Evolutionary conservation across 2,797 vertebrate species (phyloP).

Genomic region (Eurystomus glaucurus): DNA sequence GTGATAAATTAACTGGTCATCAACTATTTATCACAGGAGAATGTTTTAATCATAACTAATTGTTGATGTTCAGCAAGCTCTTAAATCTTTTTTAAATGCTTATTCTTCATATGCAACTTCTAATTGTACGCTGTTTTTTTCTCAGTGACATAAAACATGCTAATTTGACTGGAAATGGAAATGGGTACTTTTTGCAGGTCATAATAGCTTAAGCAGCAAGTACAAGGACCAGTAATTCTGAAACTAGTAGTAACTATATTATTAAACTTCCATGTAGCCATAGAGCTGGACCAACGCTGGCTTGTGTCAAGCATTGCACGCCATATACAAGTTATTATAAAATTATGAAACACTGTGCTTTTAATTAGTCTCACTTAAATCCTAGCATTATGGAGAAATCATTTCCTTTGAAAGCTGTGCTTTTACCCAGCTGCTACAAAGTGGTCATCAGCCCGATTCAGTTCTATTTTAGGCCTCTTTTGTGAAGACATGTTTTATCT

Average conservation of each 20-base stretch:
- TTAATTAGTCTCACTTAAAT: neutral
- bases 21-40: neutral
- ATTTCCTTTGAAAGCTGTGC: neutral
- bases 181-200: neutral
- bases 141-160: neutral
- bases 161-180: neutral
- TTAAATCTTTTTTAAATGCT: neutral
- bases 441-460: neutral
- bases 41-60: neutral
- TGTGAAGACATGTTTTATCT: neutral
- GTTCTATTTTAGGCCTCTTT: neutral
- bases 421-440: neutral
- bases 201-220: neutral
- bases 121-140: neutral
- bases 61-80: neutral
- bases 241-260: neutral
- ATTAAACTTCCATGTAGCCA: accelerated
- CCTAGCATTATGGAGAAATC: accelerated
- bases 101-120: neutral
- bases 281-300: neutral
- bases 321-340: neutral
- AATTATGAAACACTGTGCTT: neutral
- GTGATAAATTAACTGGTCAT: neutral
- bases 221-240: neutral
- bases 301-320: neutral